Base-by-base conservation (phyloP, 2,113 vertebrate species). In the Manacus vitellinus region DNA sequence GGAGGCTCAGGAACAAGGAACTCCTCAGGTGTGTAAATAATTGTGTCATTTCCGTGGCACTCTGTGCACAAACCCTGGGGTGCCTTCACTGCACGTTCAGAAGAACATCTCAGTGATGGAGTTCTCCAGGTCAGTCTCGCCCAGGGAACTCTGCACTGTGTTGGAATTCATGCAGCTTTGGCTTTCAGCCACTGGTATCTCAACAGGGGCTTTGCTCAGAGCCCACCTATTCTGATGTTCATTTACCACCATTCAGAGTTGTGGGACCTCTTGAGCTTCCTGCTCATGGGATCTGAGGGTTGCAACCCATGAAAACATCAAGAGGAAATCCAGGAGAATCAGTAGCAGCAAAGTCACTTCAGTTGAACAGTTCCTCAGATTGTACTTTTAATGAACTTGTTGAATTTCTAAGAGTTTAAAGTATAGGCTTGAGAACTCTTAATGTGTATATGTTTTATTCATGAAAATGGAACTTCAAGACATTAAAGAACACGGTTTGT, bases 401-500 rank as follows among this genome's bases (percentile, higher is more conserved):
- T 92, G 92, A 58, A 77, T 84, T 80, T 79, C 88, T 73, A 74
- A 43, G 88, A 52, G 58, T 86, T 73, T 62, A 82, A 88, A 92
- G 71, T 13, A 58, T 7, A 79, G 92, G 35, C 39, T 61, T 37
- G 61, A 95, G 90, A 88, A 88, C 52, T 30, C 59, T 88, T 59
- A 43, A 77, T 27, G 43, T 77, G 31, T 51, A 4, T 47, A 82
- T 85, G 85, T 93, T 96, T 96, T 90, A 96, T 96, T 96, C 72
- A 94, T 96, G 85, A 55, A 85, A 85, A 71, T 59, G 39, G 46
- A 66, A 83, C 75, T 49, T 58, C 14, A 28, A 73, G 41, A 23
- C 75, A 51, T 88, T 83, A 91, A 95, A 90, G 67, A 51, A 47
- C 61, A 27, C 5, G 15, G 75, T 31, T 63, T 93, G 47, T 67